phyloP scores from a whole-genome alignment of 2,113 vertebrate genomes.

The Acanthisitta chloris region DNA sequence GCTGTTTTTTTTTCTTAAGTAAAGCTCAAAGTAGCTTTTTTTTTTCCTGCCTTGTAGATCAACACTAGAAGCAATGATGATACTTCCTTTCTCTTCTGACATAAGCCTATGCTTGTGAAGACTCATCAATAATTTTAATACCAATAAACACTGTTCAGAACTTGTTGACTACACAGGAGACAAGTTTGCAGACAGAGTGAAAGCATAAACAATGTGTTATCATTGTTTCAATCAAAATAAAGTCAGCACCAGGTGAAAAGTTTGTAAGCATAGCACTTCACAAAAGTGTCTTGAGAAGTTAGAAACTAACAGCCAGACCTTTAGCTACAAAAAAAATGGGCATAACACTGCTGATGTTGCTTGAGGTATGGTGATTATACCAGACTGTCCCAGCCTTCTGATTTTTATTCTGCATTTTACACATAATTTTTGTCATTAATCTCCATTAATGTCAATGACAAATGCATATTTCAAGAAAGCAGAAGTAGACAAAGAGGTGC shows the following conservation, averaged over 20 bases:
- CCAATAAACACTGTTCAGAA: background rate
- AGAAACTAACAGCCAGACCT: background rate
- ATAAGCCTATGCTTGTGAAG: background rate
- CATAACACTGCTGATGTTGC: background rate
- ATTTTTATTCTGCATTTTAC: conserved; percentile 18
- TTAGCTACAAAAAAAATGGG: background rate
- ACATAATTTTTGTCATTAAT: background rate
- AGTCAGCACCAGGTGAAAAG: background rate
- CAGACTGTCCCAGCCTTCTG: background rate
- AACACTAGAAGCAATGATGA: background rate
- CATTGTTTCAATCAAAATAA: background rate
- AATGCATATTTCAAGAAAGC: background rate
- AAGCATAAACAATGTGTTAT: background rate
- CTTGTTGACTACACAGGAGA: background rate
- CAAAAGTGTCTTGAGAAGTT: background rate
- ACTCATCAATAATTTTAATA: background rate
- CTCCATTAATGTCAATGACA: background rate
- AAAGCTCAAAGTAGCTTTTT: too few species aligned
- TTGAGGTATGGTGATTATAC: background rate
- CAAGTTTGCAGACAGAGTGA: background rate
- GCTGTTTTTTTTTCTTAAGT: background rate
- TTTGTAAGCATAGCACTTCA: background rate
- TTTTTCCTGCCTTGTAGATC: background rate
- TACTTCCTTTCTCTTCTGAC: background rate
- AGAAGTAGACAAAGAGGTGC: background rate